These are phyloP conservation scores for Brachionus manjavacas DNA, from an alignment of 1,140 invertebrate species.

Conservation along the genomic window DNA sequence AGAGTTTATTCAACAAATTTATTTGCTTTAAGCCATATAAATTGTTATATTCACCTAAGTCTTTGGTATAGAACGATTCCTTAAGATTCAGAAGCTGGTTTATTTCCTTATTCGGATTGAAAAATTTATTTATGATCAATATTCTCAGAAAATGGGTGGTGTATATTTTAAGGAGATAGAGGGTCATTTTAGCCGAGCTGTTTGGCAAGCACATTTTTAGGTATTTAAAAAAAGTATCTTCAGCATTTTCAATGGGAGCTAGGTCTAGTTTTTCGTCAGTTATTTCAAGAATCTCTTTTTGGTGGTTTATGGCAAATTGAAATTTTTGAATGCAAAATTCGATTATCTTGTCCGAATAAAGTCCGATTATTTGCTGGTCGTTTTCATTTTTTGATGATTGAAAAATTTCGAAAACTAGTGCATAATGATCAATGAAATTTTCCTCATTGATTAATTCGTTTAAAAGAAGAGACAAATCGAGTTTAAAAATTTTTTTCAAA, in stretches of 20 bases:
- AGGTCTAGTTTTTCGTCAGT: background rate
- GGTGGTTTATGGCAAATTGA: background rate
- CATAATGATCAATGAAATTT: slow-evolving; percentile 9
- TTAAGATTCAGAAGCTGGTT: background rate
- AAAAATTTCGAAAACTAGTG: background rate
- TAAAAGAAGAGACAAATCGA: slow-evolving; percentile 1
- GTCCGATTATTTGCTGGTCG: background rate
- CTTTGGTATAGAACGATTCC: background rate
- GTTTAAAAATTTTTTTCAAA: slow-evolving; percentile 33
- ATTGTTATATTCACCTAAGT: background rate
- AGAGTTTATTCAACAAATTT: slow-evolving; percentile 5
- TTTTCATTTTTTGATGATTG: slow-evolving; percentile 7
- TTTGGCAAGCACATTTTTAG: background rate
- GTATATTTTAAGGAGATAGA: background rate
- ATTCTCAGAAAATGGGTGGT: background rate
- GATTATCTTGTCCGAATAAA: background rate
- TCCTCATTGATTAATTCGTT: slow-evolving; percentile 13
- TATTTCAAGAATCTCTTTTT: background rate
- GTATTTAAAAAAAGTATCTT: slow-evolving; percentile 15
- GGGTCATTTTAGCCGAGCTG: background rate
- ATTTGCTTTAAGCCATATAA: slow-evolving; percentile 5
- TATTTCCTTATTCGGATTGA: background rate
- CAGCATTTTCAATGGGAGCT: background rate
- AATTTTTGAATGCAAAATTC: slow-evolving; percentile 35
- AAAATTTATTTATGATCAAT: background rate